Evolutionary conservation across 2,113 vertebrate genomes (phyloP).

Genomic region (Cyphomyrus discorhynchus): DNA sequence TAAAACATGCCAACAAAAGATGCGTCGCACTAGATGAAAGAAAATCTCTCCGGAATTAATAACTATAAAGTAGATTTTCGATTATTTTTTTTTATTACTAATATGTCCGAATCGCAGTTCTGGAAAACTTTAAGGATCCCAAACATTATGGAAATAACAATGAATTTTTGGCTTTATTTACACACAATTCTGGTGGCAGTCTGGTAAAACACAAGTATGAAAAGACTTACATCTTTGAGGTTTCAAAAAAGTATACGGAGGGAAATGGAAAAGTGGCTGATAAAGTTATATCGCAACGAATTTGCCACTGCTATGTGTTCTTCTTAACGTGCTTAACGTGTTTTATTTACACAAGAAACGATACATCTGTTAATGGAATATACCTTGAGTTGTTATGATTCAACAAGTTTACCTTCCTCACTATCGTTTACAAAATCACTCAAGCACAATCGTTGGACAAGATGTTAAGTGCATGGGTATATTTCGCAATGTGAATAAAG

Average conservation of each 20-base stretch:
- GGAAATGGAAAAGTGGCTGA: not conserved
- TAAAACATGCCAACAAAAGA: not conserved
- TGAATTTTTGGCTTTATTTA: not conserved
- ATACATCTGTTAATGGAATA: not conserved
- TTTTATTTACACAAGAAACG: not conserved
- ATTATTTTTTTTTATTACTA: not conserved
- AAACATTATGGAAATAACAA: not conserved
- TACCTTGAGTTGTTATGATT: not conserved
- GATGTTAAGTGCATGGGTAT: not conserved
- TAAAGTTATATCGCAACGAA: not conserved
- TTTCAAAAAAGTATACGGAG: not conserved
- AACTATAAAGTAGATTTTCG: not conserved
- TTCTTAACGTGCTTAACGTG: not conserved
- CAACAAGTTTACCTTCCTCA: not conserved
- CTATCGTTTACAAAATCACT: not conserved
- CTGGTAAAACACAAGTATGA: not conserved
- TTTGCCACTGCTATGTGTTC: not conserved
- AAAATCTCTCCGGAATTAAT: not conserved
- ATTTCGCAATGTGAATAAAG: not conserved
- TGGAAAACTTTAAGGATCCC: not conserved
- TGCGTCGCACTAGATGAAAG: not conserved
- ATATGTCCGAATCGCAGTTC: not conserved
- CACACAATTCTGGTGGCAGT: not conserved
- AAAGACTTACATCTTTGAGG: not conserved
- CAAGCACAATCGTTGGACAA: not conserved